These are phyloP conservation scores for Machimus atricapillus DNA, from an alignment of 2,888 invertebrate genomes.

Conservation along the genomic window DNA sequence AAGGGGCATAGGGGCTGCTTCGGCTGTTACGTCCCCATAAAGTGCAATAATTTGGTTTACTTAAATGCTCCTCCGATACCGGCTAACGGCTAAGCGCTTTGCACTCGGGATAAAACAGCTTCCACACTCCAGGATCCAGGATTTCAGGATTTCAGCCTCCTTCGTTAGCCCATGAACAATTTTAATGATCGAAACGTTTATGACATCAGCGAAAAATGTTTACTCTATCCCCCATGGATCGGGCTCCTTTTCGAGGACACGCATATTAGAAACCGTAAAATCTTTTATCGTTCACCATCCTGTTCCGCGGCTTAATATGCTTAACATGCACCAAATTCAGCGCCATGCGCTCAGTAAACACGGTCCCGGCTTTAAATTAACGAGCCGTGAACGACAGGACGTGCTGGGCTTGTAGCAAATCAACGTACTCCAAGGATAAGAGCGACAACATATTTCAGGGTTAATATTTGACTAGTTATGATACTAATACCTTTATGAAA, in stretches of 20 bases:
- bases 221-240: background rate
- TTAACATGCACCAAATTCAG: background rate
- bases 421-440: background rate
- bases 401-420: background rate
- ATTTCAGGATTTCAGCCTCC: background rate
- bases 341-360: background rate
- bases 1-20: background rate
- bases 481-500: background rate
- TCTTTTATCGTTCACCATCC: background rate
- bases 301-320: background rate
- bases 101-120: slow-evolving; percentile 11
- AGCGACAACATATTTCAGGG: background rate
- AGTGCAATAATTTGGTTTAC: slow-evolving; percentile 42
- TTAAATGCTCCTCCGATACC: slow-evolving; percentile 41
- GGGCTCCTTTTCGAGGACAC: background rate
- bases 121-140: background rate
- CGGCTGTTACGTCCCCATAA: slow-evolving; percentile 28
- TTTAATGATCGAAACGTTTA: slow-evolving; percentile 31
- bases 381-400: background rate
- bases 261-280: slow-evolving; percentile 7
- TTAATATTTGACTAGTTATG: background rate
- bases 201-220: slow-evolving; percentile 24
- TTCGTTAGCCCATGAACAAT: background rate
- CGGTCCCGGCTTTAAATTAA: background rate
- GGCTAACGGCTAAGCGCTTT: slow-evolving; percentile 29